Evolutionary conservation across 2,797 vertebrate species (phyloP).

Genomic region (Tadarida brasiliensis): DNA sequence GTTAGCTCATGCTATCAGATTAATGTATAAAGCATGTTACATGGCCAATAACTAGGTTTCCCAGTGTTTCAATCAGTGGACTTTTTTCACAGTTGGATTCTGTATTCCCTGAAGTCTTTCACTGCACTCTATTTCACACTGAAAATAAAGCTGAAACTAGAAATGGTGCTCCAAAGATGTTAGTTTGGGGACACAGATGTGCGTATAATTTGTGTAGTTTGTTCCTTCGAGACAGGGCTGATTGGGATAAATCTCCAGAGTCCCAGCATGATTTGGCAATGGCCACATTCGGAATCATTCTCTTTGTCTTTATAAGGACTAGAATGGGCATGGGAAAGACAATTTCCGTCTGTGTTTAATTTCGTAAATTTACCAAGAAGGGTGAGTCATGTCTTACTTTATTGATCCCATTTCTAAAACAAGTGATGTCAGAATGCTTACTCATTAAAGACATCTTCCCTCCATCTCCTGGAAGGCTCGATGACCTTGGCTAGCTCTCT

Average conservation of each 20-base stretch:
- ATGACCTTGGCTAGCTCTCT: background rate
- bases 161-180: conserved; percentile 20
- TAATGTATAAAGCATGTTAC: background rate
- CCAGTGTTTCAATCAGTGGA: background rate
- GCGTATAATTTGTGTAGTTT: background rate
- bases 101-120: background rate
- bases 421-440: conserved; percentile 71
- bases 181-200: background rate
- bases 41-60: background rate
- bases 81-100: background rate
- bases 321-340: conserved; percentile 54
- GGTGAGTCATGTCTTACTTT: conserved; percentile 61
- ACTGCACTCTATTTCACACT: background rate
- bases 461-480: background rate
- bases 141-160: conserved; percentile 6
- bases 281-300: conserved; percentile 56
- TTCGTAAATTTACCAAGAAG: conserved; percentile 61
- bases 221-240: background rate
- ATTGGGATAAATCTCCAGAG: background rate
- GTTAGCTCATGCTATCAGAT: conserved; percentile 12
- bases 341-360: conserved; percentile 68
- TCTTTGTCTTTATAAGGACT: conserved; percentile 64
- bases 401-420: conserved; percentile 71
- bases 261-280: background rate
- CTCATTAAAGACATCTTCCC: conserved; percentile 51